phyloP scores from a whole-genome alignment of 2,113 vertebrate species.

The Donacobius atricapilla region DNA sequence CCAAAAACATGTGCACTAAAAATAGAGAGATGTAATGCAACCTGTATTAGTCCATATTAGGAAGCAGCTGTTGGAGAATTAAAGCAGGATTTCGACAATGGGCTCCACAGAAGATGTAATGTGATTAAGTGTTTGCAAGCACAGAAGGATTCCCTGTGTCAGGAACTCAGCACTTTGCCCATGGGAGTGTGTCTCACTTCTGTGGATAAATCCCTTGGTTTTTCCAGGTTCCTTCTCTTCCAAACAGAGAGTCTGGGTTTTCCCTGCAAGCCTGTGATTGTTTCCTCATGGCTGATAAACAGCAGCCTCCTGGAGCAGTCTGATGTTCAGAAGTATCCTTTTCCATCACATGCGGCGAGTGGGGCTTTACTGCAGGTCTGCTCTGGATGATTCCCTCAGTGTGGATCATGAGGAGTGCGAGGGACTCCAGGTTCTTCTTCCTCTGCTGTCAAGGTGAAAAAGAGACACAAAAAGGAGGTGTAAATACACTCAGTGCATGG shows the following conservation, averaged over 20 bases:
- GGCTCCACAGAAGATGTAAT: neutral
- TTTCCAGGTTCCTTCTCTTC: neutral
- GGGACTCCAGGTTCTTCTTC: neutral
- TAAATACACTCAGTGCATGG: rapidly evolving
- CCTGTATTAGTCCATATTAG: constrained; percentile 66
- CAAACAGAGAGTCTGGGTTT: neutral
- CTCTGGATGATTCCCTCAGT: neutral
- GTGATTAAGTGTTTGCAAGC: constrained; percentile 38
- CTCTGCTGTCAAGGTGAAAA: neutral
- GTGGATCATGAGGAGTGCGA: neutral
- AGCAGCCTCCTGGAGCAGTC: neutral
- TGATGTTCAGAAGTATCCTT: neutral
- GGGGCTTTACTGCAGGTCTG: neutral
- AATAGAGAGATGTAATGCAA: constrained; percentile 61
- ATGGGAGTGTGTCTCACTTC: neutral
- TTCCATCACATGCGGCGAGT: neutral
- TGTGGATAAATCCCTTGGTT: constrained; percentile 19
- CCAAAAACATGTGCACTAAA: constrained; percentile 62
- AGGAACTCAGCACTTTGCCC: neutral
- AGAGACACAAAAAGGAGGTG: neutral
- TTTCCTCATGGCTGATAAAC: constrained; percentile 39
- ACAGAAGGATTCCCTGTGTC: neutral
- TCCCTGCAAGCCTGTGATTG: neutral
- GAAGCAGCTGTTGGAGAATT: constrained; percentile 58
- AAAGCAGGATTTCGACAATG: constrained; percentile 30